These are phyloP conservation scores for Polypterus senegalus DNA, from an alignment of 2,113 vertebrate genomes.

Conservation along the genomic window DNA sequence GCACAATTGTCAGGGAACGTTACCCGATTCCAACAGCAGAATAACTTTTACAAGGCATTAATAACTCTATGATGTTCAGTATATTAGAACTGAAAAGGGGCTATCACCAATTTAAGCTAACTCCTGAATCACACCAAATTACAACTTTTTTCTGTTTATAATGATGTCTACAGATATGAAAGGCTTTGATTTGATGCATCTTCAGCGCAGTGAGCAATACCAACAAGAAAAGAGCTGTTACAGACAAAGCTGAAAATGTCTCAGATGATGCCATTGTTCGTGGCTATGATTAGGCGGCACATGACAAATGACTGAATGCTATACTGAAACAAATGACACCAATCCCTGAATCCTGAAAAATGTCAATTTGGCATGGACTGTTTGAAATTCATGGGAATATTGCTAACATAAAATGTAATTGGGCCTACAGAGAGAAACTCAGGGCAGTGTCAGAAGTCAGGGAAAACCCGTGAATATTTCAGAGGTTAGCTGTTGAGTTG, in stretches of 20 bases:
- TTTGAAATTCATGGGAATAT: no score
- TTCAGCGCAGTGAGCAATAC: not conserved
- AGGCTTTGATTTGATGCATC: no score
- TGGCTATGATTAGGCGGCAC: no score
- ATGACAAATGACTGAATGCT: no score
- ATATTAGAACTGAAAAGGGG: not conserved
- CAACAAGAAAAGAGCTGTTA: no score
- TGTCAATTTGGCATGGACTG: no score
- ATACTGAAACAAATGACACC: no score
- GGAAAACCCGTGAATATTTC: not conserved
- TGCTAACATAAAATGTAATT: not conserved
- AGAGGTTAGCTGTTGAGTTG: constrained; percentile 1
- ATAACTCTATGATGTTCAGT: not conserved
- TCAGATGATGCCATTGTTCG: no score
- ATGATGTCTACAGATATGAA: not conserved
- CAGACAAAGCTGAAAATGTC: no score
- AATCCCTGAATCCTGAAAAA: no score
- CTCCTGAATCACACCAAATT: not conserved
- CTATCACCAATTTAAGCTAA: not conserved
- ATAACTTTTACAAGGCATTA: not conserved
- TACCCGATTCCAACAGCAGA: no score
- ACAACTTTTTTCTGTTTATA: not conserved
- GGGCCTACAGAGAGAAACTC: not conserved
- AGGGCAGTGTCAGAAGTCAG: not conserved
- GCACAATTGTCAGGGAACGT: no score